Base-by-base conservation (phyloP, 1,140 invertebrate genomes). In the Lepidurus packardi region DNA sequence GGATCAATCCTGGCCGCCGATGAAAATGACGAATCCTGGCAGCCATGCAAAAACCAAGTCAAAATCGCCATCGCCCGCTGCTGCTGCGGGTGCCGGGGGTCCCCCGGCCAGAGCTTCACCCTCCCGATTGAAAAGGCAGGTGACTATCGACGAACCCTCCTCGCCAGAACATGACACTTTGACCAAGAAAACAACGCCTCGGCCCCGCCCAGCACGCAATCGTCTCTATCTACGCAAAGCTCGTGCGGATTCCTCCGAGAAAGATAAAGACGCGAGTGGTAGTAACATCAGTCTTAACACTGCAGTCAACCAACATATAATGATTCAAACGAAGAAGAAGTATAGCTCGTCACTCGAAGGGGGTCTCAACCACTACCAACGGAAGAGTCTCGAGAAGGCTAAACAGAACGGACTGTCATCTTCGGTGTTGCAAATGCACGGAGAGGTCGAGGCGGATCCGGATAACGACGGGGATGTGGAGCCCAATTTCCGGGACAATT, bases 1-100 rank as follows among this genome's bases (percentile, higher is more conserved):
- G 76, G 76, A 77, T 7, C 76, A 77, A 65, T 78, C 77, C 7
- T 78, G 78, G 78, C 73, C 76, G 21, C 76, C 76, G 65, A 8
- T 65, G 24, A 53, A 45, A 3, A 3, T 65, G 0, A 24, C 76
- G 16, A 65, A 41, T 6, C 45, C 45, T 13, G 44, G n/a, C 9
- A 43, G 76, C n/a, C 13, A 43, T 24, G 41, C 76, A 6, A 77
- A 77, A 24, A 65, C 53, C 13, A 65, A 65, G 13, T 65, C 53
- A 16, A 65, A 65, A 16, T 65, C 53, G 53, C 53, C 53, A 0
- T 65, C 53, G 10, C 53, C 53, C 2, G 45, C 45, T 10, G 10
- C 45, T 11, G 10, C 45, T 16, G 53, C 13, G 53, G 53, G 16
- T 16, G 53, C 53, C 16, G 53, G 16, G 3, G 16, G 53, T 13